Base-by-base conservation (phyloP, 2,888 invertebrate species). In the Zootermopsis nevadensis region DNA sequence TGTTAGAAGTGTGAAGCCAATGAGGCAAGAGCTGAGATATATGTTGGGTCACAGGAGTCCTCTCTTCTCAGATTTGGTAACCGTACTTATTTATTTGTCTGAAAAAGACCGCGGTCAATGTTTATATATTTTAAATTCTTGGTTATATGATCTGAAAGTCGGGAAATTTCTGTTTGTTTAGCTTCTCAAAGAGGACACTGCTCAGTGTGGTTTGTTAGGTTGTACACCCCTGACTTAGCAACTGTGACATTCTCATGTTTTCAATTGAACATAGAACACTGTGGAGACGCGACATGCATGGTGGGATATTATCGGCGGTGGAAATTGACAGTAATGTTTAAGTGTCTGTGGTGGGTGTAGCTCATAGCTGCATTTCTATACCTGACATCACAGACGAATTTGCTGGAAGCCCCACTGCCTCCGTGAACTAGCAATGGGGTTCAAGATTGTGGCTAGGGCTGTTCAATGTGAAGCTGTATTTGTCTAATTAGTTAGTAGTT, bases 281-380 rank as follows among this genome's bases (percentile, higher is more conserved):
- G n/a, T 27, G 27, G 60, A 60, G n/a, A 60, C 60, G 60, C n/a
- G 60, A 60, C 60, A n/a, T 60, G 60, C n/a, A 60, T 60, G 24
- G 60, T n/a, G 60, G 60, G 60, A 60, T 60, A 60, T 60, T 60
- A n/a, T n/a, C n/a, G 60, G 4, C 60, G 2, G n/a, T 60, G 53
- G 53, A 55, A 55, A 55, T 19, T 55, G 53, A 55, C 53, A 60
- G 60, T 60, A 12, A 60, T n/a, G 60, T 60, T n/a, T 10, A n/a
- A 60, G 53, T 19, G 7, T 55, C 53, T 55, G 15, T 55, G 53
- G 60, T 60, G n/a, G 60, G 60, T 60, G 60, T 60, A 60, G 60
- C 60, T n/a, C 2, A n/a, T 60, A n/a, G 60, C 60, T 48, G 15
- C 15, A 48, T 48, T 48, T 48, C 15, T 60, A n/a, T 60, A 60